These are phyloP conservation scores for Embiotoca jacksoni DNA, from an alignment of 2,113 vertebrate species.

Conservation along the genomic window DNA sequence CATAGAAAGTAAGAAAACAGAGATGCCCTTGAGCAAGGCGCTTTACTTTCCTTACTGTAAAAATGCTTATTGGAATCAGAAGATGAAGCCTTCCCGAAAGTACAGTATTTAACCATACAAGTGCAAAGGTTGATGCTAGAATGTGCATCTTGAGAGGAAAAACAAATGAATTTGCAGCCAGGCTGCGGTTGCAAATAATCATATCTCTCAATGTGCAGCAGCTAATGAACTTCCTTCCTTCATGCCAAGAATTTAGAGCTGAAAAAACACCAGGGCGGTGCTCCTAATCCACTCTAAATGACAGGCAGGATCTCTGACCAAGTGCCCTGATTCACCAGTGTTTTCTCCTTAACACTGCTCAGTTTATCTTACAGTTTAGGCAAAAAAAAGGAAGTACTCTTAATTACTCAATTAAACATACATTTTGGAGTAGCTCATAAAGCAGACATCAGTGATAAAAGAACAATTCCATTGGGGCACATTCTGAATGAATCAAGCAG, in stretches of 20 bases:
- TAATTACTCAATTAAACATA: conserved; percentile 41
- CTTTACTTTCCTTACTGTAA: background rate
- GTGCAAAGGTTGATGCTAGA: background rate
- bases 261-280: conserved; percentile 33
- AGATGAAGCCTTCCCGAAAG: background rate
- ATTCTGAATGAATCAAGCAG: conserved; percentile 16
- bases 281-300: conserved; percentile 69
- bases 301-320: conserved; percentile 69
- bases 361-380: conserved; percentile 34
- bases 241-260: conserved; percentile 50
- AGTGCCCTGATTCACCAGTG: conserved; percentile 72
- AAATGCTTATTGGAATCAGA: conserved; percentile 7
- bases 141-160: background rate
- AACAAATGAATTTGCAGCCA: conserved; percentile 14
- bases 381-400: conserved; percentile 5
- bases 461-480: background rate
- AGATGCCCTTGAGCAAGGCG: background rate
- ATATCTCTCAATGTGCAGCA: conserved; percentile 34
- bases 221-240: conserved; percentile 51
- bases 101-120: background rate
- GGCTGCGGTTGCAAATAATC: conserved; percentile 8
- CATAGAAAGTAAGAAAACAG: background rate
- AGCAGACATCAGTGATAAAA: background rate
- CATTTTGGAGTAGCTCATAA: background rate
- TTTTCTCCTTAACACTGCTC: conserved; percentile 44